phyloP scores from a whole-genome alignment of 2,888 invertebrate genomes.

The Gasteruption jaculator region DNA sequence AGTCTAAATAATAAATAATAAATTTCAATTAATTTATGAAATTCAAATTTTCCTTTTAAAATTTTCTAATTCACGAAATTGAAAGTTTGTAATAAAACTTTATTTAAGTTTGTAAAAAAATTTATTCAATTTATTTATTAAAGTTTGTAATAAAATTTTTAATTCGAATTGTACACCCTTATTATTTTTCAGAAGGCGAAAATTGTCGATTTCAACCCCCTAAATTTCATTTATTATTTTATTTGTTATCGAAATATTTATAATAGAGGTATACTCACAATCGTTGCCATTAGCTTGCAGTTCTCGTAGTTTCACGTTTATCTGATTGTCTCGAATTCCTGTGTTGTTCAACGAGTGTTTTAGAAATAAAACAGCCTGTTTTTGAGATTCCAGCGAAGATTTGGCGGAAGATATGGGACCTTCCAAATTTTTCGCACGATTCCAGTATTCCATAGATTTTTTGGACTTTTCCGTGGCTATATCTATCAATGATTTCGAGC shows the following conservation, averaged over 20 bases:
- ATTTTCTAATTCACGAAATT: too few relatives aligned
- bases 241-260: too few relatives aligned
- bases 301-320: conserved; percentile 50
- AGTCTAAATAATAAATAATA: too few relatives aligned
- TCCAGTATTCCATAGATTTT: conserved; percentile 39
- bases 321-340: conserved; percentile 44
- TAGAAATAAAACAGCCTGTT: conserved; percentile 36
- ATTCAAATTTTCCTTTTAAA: too few relatives aligned
- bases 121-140: too few relatives aligned
- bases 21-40: background rate
- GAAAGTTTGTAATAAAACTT: too few relatives aligned
- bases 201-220: too few relatives aligned
- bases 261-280: conserved; percentile 41
- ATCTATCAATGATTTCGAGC: conserved; percentile 42
- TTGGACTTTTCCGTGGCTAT: conserved; percentile 36
- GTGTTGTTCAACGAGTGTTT: conserved; percentile 45
- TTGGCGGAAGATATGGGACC: conserved; percentile 50
- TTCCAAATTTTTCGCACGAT: conserved; percentile 45
- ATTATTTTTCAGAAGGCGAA: too few relatives aligned
- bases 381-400: conserved; percentile 47
- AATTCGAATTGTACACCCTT: too few relatives aligned
- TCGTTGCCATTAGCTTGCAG: conserved; percentile 54
- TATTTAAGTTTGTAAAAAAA: too few relatives aligned
- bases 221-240: too few relatives aligned
- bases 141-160: too few relatives aligned